A percentile compares a stretch with the other conserved stretches of the same genome.
Conservation (phyloP, 2,888 invertebrate species). For the Tenthredo mesomela region DNA sequence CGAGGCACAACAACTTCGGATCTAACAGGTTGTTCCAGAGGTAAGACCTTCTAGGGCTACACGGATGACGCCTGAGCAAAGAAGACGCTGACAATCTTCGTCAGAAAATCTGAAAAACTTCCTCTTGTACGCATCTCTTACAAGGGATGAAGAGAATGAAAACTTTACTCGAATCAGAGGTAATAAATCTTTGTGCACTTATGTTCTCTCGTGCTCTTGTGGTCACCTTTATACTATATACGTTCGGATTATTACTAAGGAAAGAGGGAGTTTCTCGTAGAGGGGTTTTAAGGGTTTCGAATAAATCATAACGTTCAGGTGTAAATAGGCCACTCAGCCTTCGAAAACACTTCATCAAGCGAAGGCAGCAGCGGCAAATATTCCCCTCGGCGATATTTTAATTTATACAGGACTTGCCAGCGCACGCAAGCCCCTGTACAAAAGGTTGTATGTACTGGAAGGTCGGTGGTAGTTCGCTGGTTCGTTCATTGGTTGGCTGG, state of each 20-base stretch:
- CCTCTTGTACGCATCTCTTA: not conserved
- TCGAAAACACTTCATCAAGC: slow-evolving; percentile 52
- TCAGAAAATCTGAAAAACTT: slow-evolving; percentile 2
- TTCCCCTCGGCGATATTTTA: slow-evolving; percentile 52
- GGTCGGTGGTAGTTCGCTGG: slow-evolving; percentile 33
- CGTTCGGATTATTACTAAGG: slow-evolving; percentile 10
- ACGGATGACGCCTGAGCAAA: not conserved
- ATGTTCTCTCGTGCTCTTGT: not conserved
- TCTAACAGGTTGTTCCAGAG: slow-evolving; percentile 49
- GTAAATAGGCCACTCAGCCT: slow-evolving; percentile 51
- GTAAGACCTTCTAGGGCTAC: slow-evolving; percentile 13
- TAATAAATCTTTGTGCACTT: not conserved
- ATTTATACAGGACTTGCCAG: slow-evolving; percentile 42
- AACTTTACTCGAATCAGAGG: not conserved
- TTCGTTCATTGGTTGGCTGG: not conserved
- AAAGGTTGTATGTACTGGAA: slow-evolving; percentile 25
- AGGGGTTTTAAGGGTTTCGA: slow-evolving; percentile 35
- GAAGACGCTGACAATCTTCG: slow-evolving; percentile 29
- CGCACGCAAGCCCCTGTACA: slow-evolving; percentile 47
- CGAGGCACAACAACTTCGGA: slow-evolving; percentile 6
- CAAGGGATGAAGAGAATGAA: not conserved
- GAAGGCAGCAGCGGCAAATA: slow-evolving; percentile 50
- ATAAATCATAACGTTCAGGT: slow-evolving; percentile 50
- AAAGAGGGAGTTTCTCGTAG: slow-evolving; percentile 3
- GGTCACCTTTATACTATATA: not conserved